Conservation (phyloP, 2,113 vertebrate species). For the Capreolus pygargus region DNA sequence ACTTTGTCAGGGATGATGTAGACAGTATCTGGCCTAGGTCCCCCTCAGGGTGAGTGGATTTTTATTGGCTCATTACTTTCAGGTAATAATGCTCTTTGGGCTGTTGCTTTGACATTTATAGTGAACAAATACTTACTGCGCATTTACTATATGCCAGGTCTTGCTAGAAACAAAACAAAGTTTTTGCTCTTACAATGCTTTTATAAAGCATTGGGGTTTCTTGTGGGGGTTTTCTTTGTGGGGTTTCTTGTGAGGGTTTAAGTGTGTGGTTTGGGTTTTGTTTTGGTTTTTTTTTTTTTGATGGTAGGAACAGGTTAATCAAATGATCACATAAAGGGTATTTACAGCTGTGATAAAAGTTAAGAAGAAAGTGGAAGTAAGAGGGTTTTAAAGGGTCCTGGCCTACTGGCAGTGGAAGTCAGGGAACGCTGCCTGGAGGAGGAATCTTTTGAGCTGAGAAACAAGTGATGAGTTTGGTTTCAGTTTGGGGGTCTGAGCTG, state of each 20-base stretch:
- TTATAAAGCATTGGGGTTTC: background rate
- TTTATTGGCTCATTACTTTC: background rate
- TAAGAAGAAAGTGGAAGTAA: background rate
- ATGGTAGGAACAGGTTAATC: background rate
- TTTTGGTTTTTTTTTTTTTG: background rate
- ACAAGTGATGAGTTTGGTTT: background rate
- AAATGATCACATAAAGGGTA: background rate
- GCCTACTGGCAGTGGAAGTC: background rate
- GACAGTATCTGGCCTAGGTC: background rate
- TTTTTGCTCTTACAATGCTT: background rate
- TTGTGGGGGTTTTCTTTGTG: background rate
- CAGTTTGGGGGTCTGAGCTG: background rate
- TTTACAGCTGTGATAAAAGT: background rate
- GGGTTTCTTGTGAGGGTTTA: background rate
- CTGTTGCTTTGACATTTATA: background rate
- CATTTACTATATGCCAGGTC: background rate
- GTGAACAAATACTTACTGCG: background rate
- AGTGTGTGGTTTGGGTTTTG: background rate
- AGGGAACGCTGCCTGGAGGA: background rate
- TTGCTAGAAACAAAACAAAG: background rate
- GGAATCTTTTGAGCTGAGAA: background rate
- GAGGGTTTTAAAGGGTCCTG: background rate
- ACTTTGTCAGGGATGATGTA: background rate
- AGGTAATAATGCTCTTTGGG: background rate
- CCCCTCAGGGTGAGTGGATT: background rate